Evolutionary conservation across 1,140 invertebrate species (phyloP), one percentile per base, ranked within the genome.

Genomic region (Heliconius melpomene): DNA sequence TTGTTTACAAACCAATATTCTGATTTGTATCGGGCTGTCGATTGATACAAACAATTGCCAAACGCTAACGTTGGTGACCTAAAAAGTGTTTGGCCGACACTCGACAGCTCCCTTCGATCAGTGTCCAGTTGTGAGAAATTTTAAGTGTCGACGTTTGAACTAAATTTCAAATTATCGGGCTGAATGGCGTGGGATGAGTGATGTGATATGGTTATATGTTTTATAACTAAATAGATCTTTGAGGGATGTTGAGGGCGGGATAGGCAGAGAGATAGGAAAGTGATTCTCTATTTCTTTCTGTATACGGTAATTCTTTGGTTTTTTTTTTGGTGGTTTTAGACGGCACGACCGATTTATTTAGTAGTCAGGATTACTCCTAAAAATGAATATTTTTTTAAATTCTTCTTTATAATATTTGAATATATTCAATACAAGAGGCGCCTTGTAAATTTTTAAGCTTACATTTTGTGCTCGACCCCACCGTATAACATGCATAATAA

Each of bases 11-110:
- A 57, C 18, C 54, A 57, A 57, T n/a, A 57, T 23, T 23, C 54
- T 23, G n/a, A 57, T 57, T n/a, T 23, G 54, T 57, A 23, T 60
- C 54, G 54, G 8, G 2, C 2, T 60, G 54, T 60, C 54, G 54
- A 60, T 60, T 23, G 54, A 60, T 60, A 60, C 54, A 60, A 60
- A 60, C 54, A 60, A 60, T 60, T 60, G 54, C 54, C n/a, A 60
- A 9, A 60, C n/a, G 54, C 20, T 60, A 20, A 18, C 16, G 50
- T 52, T 7, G 50, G 54, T 60, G 54, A 60, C n/a, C 54, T 11
- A 60, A 60, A 60, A 60, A 60, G n/a, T 60, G n/a, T 18, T 54
- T 2, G 18, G 50, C 50, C 18, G 18, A 52, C 50, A 52, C 50
- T 52, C 54, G 54, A 60, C 54, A 60, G 54, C 54, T 60, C 54